Percentiles rank a stretch among this genome's conserved stretches.
These are phyloP conservation scores for Villa cingulata DNA, from an alignment of 2,888 invertebrate genomes.

Conservation along the genomic window DNA sequence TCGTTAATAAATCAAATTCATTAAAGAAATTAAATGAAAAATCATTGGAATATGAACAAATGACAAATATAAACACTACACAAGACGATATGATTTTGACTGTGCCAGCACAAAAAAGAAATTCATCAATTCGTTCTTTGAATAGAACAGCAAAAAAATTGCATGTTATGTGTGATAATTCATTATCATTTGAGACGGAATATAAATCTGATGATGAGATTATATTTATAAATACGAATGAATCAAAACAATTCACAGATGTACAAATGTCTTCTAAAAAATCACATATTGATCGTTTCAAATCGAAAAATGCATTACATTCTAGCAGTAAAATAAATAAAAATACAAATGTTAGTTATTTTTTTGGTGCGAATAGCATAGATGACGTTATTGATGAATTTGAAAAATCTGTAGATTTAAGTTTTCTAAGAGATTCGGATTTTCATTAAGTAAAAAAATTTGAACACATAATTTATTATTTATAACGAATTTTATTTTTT, in stretches of 20 bases:
- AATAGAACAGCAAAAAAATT: constrained; percentile 1
- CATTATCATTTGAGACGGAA: not conserved
- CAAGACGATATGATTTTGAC: constrained; percentile 22
- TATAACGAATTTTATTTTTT: too few relatives aligned
- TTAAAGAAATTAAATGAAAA: constrained; percentile 23
- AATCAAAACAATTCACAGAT: too few relatives aligned
- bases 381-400: constrained; percentile 45
- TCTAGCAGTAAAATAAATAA: constrained; percentile 5
- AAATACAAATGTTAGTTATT: constrained; percentile 36
- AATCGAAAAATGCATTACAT: not conserved
- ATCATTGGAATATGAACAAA: constrained; percentile 22
- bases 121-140: not conserved
- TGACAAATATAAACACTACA: not conserved
- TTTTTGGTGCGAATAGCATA: constrained; percentile 37
- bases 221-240: not conserved
- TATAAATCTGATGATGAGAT: not conserved
- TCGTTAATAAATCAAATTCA: constrained; percentile 27
- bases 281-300: not conserved
- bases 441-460: not conserved
- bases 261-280: not conserved
- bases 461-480: not conserved
- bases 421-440: constrained; percentile 14
- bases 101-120: constrained; percentile 11
- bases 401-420: constrained; percentile 43
- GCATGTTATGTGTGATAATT: not conserved